Conservation (phyloP, 2,797 vertebrate species). For the Neosalanx taihuensis region DNA sequence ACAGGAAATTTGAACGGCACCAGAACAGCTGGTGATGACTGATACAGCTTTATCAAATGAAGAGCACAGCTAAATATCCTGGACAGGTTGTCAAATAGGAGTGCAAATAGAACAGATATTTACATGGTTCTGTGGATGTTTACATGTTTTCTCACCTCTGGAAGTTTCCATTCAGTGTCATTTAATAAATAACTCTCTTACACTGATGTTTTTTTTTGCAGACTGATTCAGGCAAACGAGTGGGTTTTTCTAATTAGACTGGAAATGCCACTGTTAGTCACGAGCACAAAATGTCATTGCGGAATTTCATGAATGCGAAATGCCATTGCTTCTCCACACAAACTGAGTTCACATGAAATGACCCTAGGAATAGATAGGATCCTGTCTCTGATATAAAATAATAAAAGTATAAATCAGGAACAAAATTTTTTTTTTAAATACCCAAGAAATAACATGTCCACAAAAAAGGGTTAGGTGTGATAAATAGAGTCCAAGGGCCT, state of each 20-base stretch:
- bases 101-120: constrained; percentile 11
- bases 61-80: constrained; percentile 38
- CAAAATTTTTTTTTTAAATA: too few relatives aligned
- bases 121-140: not conserved
- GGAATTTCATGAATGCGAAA: constrained; percentile 53
- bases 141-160: not conserved
- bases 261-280: constrained; percentile 7
- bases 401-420: too few relatives aligned
- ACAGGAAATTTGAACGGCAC: constrained; percentile 66
- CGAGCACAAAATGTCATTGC: constrained; percentile 58
- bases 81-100: constrained; percentile 39
- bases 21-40: constrained; percentile 65
- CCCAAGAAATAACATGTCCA: too few relatives aligned
- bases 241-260: not conserved
- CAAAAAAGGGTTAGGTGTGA: too few relatives aligned
- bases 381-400: not conserved
- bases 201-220: not conserved
- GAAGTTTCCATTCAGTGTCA: not conserved
- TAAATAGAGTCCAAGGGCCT: too few relatives aligned
- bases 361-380: not conserved
- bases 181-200: too few relatives aligned
- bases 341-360: constrained; percentile 50
- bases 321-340: constrained; percentile 35
- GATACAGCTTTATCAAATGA: constrained; percentile 54
- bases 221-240: not conserved